phyloP scores from a whole-genome alignment of 2,797 vertebrate species.

The Brachymystax lenok region DNA sequence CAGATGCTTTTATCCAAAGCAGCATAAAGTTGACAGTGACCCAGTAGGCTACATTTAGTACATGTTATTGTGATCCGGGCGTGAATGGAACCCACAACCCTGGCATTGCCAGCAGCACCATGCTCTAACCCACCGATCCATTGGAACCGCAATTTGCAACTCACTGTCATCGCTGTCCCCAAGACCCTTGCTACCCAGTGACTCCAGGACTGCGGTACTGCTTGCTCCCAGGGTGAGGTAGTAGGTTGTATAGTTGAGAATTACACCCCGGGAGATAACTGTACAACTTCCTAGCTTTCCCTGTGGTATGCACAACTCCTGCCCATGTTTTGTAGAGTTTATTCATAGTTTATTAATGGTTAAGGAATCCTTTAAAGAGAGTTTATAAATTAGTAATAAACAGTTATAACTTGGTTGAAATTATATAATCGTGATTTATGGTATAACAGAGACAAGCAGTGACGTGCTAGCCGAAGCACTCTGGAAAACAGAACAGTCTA shows the following conservation, averaged over 20 bases:
- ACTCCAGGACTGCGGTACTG: conserved; percentile 44
- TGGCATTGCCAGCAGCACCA: not conserved
- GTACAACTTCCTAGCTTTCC: conserved; percentile 98
- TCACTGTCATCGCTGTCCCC: not conserved
- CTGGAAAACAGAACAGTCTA: too few species aligned
- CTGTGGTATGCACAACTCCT: conserved; percentile 77
- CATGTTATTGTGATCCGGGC: not conserved
- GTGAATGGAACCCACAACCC: not conserved
- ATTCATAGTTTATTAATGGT: too few species aligned
- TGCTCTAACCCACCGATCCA: not conserved
- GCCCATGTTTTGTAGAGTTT: not conserved
- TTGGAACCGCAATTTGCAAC: not conserved
- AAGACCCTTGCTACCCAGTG: not conserved
- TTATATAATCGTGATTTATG: too few species aligned
- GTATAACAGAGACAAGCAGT: too few species aligned
- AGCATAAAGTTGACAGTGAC: not conserved
- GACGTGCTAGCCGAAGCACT: too few species aligned
- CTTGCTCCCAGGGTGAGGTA: conserved; percentile 94
- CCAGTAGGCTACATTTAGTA: not conserved
- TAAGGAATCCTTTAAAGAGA: too few species aligned
- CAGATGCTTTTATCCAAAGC: not conserved
- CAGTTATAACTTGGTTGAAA: too few species aligned
- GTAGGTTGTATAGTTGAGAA: conserved; percentile 99
- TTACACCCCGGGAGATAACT: conserved; percentile 94
- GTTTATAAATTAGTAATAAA: too few species aligned